phyloP scores from a whole-genome alignment of 2,113 vertebrate genomes.

The Saguinus imperator region DNA sequence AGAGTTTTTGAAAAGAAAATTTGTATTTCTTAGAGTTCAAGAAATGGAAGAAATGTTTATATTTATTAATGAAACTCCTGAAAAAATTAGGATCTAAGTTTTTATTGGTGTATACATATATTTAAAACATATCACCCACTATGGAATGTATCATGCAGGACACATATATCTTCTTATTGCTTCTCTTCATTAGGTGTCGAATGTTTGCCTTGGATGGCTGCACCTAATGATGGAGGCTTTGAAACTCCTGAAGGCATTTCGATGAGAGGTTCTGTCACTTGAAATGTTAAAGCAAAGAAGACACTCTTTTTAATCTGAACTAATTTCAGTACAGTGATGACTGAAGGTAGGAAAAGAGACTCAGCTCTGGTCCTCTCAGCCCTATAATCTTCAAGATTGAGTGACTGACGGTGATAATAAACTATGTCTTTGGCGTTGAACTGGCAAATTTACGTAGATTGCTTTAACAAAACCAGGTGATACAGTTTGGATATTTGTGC shows the following conservation, averaged over 20 bases:
- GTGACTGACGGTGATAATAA: slow-evolving; percentile 23
- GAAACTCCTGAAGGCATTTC: neutral
- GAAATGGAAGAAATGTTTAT: neutral
- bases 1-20: neutral
- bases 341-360: neutral
- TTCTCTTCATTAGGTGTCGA: neutral
- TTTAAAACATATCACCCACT: slow-evolving; percentile 5
- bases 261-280: neutral
- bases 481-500: too few species aligned
- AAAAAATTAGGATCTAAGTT: neutral
- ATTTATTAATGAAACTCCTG: neutral
- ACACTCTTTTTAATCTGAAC: neutral
- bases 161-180: neutral
- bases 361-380: neutral
- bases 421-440: slow-evolving; percentile 11
- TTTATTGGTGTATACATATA: neutral
- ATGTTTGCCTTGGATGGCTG: neutral
- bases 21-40: neutral
- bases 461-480: neutral
- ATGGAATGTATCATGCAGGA: neutral
- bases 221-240: neutral
- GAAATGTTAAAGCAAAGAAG: slow-evolving; percentile 23
- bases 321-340: slow-evolving; percentile 12
- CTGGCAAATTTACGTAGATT: slow-evolving; percentile 28
- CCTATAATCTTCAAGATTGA: neutral